These are phyloP conservation scores for Clarias gariepinus DNA, from an alignment of 2,113 vertebrate species.

Conservation along the genomic window DNA sequence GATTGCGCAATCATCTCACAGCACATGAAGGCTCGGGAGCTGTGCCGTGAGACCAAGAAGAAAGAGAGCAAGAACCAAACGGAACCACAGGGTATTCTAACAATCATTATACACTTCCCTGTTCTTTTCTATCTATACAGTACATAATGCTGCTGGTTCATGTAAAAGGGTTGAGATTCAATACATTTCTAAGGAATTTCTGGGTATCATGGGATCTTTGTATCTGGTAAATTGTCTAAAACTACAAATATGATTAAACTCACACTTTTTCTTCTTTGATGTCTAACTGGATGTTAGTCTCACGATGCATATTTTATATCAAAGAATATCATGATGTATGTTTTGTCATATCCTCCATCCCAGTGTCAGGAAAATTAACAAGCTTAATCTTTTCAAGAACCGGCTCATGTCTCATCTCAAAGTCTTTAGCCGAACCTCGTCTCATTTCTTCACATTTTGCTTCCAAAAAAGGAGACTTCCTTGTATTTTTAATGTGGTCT, in stretches of 20 bases:
- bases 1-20: constrained; percentile 74
- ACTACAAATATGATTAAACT: not conserved
- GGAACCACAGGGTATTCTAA: constrained; percentile 59
- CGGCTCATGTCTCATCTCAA: too few species aligned
- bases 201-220: not conserved
- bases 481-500: too few species aligned
- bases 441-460: too few species aligned
- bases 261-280: not conserved
- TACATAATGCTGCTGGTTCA: not conserved
- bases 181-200: not conserved
- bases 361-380: too few species aligned
- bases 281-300: not conserved
- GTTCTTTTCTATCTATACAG: not conserved
- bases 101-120: not conserved
- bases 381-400: too few species aligned
- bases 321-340: not conserved
- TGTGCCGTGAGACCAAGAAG: constrained; percentile 64
- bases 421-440: too few species aligned
- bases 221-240: not conserved
- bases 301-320: not conserved
- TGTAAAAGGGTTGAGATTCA: not conserved
- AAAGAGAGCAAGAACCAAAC: constrained; percentile 66
- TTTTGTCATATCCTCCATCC: not conserved
- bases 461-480: too few species aligned
- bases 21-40: constrained; percentile 67